Evolutionary conservation across 2,888 invertebrate species (phyloP), one percentile per base, ranked within the genome.

Genomic region (Drosophila helvetica): DNA sequence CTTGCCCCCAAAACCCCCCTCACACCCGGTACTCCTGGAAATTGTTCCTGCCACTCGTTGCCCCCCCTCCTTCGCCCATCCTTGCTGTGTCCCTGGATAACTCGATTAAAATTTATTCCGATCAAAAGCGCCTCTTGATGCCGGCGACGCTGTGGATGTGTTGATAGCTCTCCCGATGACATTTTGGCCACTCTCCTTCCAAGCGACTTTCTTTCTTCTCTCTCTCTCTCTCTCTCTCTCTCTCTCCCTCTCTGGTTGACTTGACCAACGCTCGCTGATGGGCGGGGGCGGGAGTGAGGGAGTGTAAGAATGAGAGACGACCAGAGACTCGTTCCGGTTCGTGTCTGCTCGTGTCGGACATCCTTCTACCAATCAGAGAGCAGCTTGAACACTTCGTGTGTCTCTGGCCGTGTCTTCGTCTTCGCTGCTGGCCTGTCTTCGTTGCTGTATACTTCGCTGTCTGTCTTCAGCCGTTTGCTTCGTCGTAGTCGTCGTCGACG

Each of bases 291-390:
- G 53, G 42, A 57, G 71, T 25, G 64, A 45, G 65, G 30, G 64
- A 53, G 58, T 42, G 43, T 3, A 43, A 25, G n/a, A 22, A 58
- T 57, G 67, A 67, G 75, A 56, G 69, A 22, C 33, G 25, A 17
- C 15, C 33, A 30, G 25, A 33, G 43, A 52, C 57, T 69, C 52
- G 68, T 71, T 17, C 30, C 18, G 46, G 18, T 55, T 79, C 79
- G 80, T 74, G 50, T 64, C 52, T 19, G 38, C 38, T 38, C 38
- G 38, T 38, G 38, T 38, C 38, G 38, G 38, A 48, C 51, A 65
- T 80, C 79, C 76, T 76, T 75, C 57, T 57, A 71, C 84, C 84
- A 84, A 84, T 84, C 82, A 83, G 74, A 80, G 73, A 59, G 55
- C 56, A 46, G 63, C 69, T 51, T 60, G 30, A 19, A 27, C 27